Conservation (phyloP, 1,140 invertebrate species). For the Ephestia elutella region DNA sequence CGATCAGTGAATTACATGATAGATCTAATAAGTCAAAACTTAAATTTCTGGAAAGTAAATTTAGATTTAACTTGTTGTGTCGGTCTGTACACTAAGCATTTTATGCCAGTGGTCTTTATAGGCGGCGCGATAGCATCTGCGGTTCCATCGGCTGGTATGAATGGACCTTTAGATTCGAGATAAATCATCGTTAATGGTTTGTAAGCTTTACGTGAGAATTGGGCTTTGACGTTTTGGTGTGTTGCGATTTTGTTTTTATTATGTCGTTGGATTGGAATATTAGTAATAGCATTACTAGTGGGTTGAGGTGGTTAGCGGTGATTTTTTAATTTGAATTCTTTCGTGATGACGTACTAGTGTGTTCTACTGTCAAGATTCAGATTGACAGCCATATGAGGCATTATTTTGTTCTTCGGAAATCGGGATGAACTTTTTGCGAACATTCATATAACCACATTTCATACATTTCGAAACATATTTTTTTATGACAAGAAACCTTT, state of each 20-base stretch:
- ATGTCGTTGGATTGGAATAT: not conserved
- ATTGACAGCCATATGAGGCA: no score
- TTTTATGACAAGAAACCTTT: no score
- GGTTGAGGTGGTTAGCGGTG: not conserved
- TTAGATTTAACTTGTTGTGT: not conserved
- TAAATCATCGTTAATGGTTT: conserved; percentile 17
- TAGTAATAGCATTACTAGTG: not conserved
- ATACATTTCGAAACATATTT: no score
- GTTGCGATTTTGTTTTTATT: not conserved
- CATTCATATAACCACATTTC: no score
- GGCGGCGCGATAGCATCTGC: conserved; percentile 14
- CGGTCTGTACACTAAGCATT: not conserved
- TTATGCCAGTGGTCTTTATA: not conserved
- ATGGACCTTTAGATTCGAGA: conserved; percentile 21
- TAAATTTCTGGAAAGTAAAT: no score
- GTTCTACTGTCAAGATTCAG: no score
- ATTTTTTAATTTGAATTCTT: not conserved
- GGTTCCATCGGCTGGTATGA: conserved; percentile 19
- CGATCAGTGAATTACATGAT: no score
- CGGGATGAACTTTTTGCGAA: no score
- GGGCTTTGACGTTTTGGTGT: not conserved
- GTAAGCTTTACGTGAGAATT: conserved; percentile 16
- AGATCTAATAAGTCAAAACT: no score
- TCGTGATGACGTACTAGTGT: not conserved
- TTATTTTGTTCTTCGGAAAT: no score